Evolutionary conservation across 1,140 invertebrate genomes (phyloP).

Genomic region (Parapsyche elsis): DNA sequence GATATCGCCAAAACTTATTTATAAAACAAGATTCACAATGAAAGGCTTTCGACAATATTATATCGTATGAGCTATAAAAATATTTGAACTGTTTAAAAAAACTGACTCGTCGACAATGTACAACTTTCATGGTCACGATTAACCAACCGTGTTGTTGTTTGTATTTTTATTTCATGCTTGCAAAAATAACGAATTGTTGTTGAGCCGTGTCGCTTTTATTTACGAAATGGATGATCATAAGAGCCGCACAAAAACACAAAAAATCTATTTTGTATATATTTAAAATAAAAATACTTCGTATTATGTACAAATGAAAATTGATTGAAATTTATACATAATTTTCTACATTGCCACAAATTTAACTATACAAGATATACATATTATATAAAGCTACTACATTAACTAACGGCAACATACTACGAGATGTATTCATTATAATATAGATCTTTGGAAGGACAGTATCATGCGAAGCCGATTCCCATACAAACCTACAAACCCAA

Average conservation of each 20-base stretch:
- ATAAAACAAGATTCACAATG: constrained; percentile 4
- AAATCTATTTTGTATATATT: neutral
- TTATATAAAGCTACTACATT: neutral
- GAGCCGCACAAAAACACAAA: neutral
- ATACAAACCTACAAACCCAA: too few relatives aligned
- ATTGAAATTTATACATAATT: constrained; percentile 3
- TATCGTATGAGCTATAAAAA: neutral
- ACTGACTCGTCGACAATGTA: neutral
- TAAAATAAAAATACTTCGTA: neutral
- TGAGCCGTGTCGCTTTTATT: neutral
- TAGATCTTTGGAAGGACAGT: too few relatives aligned
- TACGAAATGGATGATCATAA: constrained; percentile 5
- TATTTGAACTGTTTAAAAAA: neutral
- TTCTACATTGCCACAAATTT: constrained; percentile 8
- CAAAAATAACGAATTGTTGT: neutral
- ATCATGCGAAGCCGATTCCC: too few relatives aligned
- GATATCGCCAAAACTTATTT: constrained; percentile 28
- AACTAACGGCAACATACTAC: neutral
- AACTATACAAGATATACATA: constrained; percentile 31
- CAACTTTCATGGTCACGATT: neutral
- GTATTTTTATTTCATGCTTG: too few relatives aligned
- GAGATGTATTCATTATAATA: too few relatives aligned
- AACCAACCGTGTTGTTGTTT: neutral
- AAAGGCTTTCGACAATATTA: neutral
- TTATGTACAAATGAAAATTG: constrained; percentile 20